Percentiles rank a stretch among this genome's conserved stretches.
These are phyloP conservation scores for Microplitis mediator DNA, from an alignment of 1,140 invertebrate species.

Conservation along the genomic window DNA sequence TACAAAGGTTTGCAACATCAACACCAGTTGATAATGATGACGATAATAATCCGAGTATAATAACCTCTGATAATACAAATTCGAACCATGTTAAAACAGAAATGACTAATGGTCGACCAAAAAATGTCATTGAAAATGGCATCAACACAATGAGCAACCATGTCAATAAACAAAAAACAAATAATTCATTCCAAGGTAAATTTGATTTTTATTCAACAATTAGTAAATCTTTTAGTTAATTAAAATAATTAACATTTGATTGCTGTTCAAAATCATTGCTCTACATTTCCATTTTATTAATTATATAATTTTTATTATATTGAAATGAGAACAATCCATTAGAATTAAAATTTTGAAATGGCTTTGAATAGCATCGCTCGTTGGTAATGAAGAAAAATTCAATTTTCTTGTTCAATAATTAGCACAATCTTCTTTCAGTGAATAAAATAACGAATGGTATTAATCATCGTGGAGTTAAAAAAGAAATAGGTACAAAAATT, in stretches of 20 bases:
- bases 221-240: neutral
- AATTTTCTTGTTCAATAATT: neutral
- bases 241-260: neutral
- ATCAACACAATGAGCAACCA: slow-evolving; percentile 33
- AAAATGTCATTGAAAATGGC: slow-evolving; percentile 38
- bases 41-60: neutral
- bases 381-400: neutral
- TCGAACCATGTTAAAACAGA: neutral
- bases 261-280: slow-evolving; percentile 7
- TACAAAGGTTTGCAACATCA: neutral
- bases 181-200: neutral
- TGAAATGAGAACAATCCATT: no score
- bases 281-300: neutral
- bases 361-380: neutral
- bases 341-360: neutral
- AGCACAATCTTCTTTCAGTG: neutral
- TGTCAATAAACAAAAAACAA: slow-evolving; percentile 11
- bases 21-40: neutral
- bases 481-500: slow-evolving; percentile 15
- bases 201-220: neutral
- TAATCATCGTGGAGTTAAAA: neutral
- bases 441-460: slow-evolving; percentile 14
- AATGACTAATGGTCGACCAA: slow-evolving; percentile 47
- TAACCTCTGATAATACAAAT: neutral
- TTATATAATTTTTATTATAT: no score